Evolutionary conservation across 2,888 invertebrate genomes (phyloP), one percentile per base, ranked within the genome.

Genomic region (Cephus nigrinus): DNA sequence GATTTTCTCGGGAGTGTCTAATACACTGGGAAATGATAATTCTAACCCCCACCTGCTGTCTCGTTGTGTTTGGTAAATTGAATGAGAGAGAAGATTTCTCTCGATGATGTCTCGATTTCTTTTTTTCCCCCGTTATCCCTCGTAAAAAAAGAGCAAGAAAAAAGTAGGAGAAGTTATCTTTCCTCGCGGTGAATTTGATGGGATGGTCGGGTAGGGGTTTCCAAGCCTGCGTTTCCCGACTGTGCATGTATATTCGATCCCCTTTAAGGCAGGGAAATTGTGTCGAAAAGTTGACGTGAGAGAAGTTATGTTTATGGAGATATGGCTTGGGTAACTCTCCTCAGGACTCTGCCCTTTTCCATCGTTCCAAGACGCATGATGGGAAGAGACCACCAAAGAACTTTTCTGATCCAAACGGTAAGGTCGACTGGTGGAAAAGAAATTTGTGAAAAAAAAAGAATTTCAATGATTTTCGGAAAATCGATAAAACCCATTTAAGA

Each of bases 271-370:
- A 73, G 75, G 74, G 74, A 81, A 83, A 82, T 81, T 78, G 78
- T 78, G 78, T 71, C 74, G 78, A 80, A 83, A 82, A 82, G 80
- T 81, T 77, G 79, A 76, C 73, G 69, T 34, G 73, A 80, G 80
- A 77, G 72, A 76, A 77, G 77, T 73, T 73, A 76, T 77, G 78
- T 84, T 83, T 84, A 85, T 83, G 80, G 73, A 84, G 79, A 83
- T 84, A 82, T 82, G 80, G 81, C 81, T 80, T 73, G 82, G 80
- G 81, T 85, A 84, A 85, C 84, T 82, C 79, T 23, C 55, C 55
- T 55, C 55, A 23, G 55, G 15, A 55, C 55, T 55, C 55, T 23
- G 55, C 78, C 68, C 76, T 69, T 73, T 75, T 76, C 80, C 69
- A 35, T 40, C 76, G 69, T n/a, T 69, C 75, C 33, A 35, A 55